phyloP scores from a whole-genome alignment of 2,888 invertebrate species.

The Sinopyrophorus schimmeli region DNA sequence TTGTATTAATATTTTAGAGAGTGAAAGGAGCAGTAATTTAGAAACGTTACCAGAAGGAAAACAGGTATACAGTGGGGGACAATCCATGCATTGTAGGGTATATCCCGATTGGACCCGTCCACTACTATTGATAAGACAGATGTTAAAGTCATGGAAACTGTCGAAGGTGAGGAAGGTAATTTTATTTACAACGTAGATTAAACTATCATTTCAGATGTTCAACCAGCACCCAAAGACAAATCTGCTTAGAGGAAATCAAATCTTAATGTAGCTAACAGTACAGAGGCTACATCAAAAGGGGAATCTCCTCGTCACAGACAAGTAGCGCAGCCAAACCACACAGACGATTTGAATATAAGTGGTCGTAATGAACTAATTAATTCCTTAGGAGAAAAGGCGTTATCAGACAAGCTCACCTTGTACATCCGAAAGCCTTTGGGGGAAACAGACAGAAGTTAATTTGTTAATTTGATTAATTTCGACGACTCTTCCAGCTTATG shows the following conservation, averaged over 20 bases:
- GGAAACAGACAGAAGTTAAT: no score
- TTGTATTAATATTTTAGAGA: slow-evolving; percentile 63
- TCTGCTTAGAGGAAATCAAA: slow-evolving; percentile 76
- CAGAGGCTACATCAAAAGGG: slow-evolving; percentile 69
- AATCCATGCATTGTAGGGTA: slow-evolving; percentile 62
- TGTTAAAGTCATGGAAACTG: slow-evolving; percentile 81
- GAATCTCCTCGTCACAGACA: slow-evolving; percentile 63
- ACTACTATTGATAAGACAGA: slow-evolving; percentile 78
- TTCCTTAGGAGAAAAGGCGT: slow-evolving; percentile 57
- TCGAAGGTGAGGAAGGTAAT: slow-evolving; percentile 69
- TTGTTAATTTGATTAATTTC: no score
- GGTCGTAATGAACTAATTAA: slow-evolving; percentile 59
- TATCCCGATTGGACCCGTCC: slow-evolving; percentile 80
- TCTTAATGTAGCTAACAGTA: slow-evolving; percentile 63
- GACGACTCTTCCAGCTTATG: no score
- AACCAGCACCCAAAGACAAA: slow-evolving; percentile 68
- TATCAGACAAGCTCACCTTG: slow-evolving; percentile 61
- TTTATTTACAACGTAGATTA: no score
- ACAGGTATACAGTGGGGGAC: slow-evolving; percentile 56
- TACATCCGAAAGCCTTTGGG: slow-evolving; percentile 64
- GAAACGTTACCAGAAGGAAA: slow-evolving; percentile 77
- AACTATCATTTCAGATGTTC: slow-evolving; percentile 41
- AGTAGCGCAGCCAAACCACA: slow-evolving; percentile 24
- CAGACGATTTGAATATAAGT: slow-evolving; percentile 54
- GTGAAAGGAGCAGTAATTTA: slow-evolving; percentile 72